Evolutionary conservation across 2,797 vertebrate species (phyloP).

Genomic region (Anguilla obscura): DNA sequence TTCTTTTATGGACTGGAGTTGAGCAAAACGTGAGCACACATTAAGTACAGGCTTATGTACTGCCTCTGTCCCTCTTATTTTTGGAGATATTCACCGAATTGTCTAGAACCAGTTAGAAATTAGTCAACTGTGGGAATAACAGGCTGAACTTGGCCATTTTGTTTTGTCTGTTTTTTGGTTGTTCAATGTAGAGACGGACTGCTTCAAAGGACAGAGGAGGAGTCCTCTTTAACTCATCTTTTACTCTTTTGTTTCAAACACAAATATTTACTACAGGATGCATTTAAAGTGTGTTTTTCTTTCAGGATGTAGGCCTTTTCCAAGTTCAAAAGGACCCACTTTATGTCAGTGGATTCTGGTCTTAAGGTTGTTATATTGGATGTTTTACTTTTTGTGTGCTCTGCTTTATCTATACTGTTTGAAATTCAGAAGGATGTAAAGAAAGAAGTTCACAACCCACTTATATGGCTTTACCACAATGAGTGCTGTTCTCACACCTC

Average conservation of each 20-base stretch:
- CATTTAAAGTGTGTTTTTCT: not conserved
- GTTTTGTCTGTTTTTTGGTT: not conserved
- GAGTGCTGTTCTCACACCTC: constrained; percentile 9
- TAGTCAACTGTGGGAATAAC: not conserved
- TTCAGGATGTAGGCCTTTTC: constrained; percentile 11
- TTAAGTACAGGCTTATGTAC: not conserved
- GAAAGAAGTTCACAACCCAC: not conserved
- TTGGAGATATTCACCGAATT: not conserved
- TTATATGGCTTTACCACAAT: not conserved
- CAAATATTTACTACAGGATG: constrained; percentile 21
- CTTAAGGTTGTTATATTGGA: not conserved
- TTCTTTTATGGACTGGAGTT: not conserved
- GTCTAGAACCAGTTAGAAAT: not conserved
- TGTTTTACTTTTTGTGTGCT: not conserved
- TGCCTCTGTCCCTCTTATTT: not conserved
- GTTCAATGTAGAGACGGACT: not conserved
- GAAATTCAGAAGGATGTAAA: not conserved
- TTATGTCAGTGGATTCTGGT: not conserved
- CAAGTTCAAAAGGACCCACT: constrained; percentile 21
- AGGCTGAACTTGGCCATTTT: not conserved
- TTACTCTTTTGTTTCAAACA: constrained; percentile 10
- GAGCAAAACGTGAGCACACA: not conserved
- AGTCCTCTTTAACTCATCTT: not conserved
- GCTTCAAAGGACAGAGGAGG: constrained; percentile 13
- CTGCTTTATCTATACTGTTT: not conserved